Conservation (phyloP, 2,888 invertebrate genomes). For the Drosophila quinaria region DNA sequence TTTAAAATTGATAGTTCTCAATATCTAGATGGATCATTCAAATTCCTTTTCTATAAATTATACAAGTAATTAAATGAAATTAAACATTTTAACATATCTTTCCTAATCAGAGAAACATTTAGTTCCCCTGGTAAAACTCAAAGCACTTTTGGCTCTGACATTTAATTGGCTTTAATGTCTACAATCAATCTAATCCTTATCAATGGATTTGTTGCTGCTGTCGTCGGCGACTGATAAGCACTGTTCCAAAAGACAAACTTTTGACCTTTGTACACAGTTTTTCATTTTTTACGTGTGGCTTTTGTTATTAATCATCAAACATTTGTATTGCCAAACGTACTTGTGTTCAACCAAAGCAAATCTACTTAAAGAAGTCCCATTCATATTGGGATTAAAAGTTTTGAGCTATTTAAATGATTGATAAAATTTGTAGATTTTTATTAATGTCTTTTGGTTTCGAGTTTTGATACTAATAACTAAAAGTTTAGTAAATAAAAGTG, state of each 20-base stretch:
- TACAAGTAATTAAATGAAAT: not conserved
- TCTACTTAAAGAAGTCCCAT: not conserved
- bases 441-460: not conserved
- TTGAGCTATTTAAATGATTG: not conserved
- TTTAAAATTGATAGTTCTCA: not conserved
- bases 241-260: constrained; percentile 5
- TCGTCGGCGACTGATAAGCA: constrained; percentile 56
- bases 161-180: constrained; percentile 35
- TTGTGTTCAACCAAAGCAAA: not conserved
- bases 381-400: not conserved
- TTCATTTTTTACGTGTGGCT: constrained; percentile 12
- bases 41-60: not conserved
- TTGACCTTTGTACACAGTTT: constrained; percentile 57
- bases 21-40: not conserved
- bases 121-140: not conserved
- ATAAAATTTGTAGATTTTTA: not conserved
- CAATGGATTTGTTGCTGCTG: constrained; percentile 32
- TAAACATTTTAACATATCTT: too few species aligned
- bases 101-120: not conserved
- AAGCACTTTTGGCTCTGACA: constrained; percentile 22
- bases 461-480: not conserved
- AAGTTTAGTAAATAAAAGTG: not conserved
- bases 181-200: constrained; percentile 47
- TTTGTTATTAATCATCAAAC: constrained; percentile 53
- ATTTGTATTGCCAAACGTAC: not conserved